Evolutionary conservation across 1,140 invertebrate genomes (phyloP), one percentile per base, ranked within the genome.

Genomic region (Hylaeus anthracinus): DNA sequence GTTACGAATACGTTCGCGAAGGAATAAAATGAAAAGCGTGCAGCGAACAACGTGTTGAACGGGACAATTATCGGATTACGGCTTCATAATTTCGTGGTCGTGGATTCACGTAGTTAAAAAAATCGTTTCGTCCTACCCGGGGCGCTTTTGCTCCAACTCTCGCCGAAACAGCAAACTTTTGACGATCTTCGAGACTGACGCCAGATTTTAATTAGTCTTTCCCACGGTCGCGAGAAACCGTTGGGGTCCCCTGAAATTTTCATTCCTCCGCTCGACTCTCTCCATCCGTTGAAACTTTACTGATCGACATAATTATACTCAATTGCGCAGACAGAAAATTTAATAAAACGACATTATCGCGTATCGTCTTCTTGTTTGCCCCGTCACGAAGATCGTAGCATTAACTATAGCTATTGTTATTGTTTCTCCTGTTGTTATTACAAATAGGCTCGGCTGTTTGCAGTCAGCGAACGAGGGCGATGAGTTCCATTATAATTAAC

Each of bases 131-230:
- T 8, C 45, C 10, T 56, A 43, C 72, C 37, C 14, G 26, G n/a
- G 55, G 53, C 64, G 65, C 12, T 26, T 63, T 74, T 53, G 53
- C 26, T 56, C 48, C 61, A 75, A 45, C n/a, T n/a, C n/a, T 5
- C 48, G 66, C 37, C 58, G 69, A 73, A 79, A 55, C 53, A 53
- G 77, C 45, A 10, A 64, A 71, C 58, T 60, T 85, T 60, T 71
- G 63, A 75, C 26, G 76, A 81, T 71, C 43, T 85, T 81, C 45
- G 65, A 56, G 73, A 48, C 15, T 61, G 79, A 77, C 64, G 73
- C 58, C 58, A 26, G 84, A 70, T 86, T 85, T 86, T 86, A 86
- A 86, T 86, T 86, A 86, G 83, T 39, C 75, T 60, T 85, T 70
- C 55, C 66, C 73, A 39, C 56, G 65, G 67, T 77, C 79, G 77